A percentile compares a stretch with the other conserved stretches of the same genome.
phyloP scores from a whole-genome alignment of 2,797 vertebrate species.

The Syngnathus acus region DNA sequence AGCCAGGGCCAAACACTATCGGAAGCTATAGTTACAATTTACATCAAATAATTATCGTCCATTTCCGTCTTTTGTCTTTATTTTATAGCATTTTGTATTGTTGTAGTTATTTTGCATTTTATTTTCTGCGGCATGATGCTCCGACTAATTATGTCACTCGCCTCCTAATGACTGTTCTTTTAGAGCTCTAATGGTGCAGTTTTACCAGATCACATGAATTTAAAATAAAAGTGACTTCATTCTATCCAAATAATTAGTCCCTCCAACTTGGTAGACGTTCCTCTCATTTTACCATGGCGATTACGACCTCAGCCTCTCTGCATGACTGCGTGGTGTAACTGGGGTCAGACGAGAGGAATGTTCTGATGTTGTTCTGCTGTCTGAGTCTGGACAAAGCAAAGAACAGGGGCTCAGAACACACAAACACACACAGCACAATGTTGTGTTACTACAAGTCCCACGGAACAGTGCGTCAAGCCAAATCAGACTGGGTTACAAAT shows the following conservation, averaged over 20 bases:
- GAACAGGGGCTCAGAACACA: constrained; percentile 27
- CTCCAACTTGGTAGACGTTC: background rate
- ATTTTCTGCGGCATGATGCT: no score
- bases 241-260: background rate
- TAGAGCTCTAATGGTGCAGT: no score
- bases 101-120: no score
- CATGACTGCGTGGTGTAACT: constrained; percentile 48
- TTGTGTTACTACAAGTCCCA: constrained; percentile 31
- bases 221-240: background rate
- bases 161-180: no score
- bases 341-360: constrained; percentile 49
- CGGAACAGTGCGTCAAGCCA: constrained; percentile 38
- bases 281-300: background rate
- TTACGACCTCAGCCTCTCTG: constrained; percentile 10
- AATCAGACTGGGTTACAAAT: constrained; percentile 58
- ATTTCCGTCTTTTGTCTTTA: no score
- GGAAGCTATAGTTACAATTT: no score
- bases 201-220: no score
- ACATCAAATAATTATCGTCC: no score
- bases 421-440: constrained; percentile 16
- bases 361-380: constrained; percentile 50
- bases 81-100: no score
- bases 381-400: constrained; percentile 45
- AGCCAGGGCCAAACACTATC: no score
- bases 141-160: no score